Conservation (phyloP, 2,797 vertebrate genomes). For the Lepus oiostolus region DNA sequence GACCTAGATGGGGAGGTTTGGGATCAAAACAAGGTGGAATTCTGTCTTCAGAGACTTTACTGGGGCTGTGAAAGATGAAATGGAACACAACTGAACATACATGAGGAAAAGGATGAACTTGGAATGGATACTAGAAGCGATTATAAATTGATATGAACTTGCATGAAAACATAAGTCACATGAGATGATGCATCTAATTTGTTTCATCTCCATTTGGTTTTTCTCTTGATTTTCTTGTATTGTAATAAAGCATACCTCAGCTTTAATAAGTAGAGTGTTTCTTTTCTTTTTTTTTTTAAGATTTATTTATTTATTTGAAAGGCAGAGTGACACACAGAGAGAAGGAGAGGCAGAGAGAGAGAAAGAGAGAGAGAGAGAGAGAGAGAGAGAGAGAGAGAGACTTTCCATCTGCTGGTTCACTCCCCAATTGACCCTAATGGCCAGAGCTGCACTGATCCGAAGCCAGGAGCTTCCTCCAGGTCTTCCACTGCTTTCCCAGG, state of each 20-base stretch:
- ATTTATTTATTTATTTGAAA: too few relatives aligned
- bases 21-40: slow-evolving; percentile 1
- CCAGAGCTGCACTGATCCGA: too few relatives aligned
- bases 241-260: neutral
- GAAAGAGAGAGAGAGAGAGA: too few relatives aligned
- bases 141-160: neutral
- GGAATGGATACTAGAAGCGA: neutral
- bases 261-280: neutral
- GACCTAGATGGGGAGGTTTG: neutral
- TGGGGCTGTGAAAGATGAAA: neutral
- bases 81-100: neutral
- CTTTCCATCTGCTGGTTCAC: too few relatives aligned
- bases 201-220: slow-evolving; percentile 43
- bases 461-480: too few relatives aligned
- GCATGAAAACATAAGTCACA: neutral
- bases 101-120: neutral
- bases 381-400: too few relatives aligned
- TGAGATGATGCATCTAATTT: neutral
- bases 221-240: neutral
- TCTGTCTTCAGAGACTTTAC: neutral
- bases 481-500: too few relatives aligned
- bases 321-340: too few relatives aligned
- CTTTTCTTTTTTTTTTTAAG: neutral
- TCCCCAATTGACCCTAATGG: too few relatives aligned
- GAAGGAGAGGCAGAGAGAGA: too few relatives aligned